phyloP scores from a whole-genome alignment of 2,888 invertebrate species.

The Ormyrus nitidulus region DNA sequence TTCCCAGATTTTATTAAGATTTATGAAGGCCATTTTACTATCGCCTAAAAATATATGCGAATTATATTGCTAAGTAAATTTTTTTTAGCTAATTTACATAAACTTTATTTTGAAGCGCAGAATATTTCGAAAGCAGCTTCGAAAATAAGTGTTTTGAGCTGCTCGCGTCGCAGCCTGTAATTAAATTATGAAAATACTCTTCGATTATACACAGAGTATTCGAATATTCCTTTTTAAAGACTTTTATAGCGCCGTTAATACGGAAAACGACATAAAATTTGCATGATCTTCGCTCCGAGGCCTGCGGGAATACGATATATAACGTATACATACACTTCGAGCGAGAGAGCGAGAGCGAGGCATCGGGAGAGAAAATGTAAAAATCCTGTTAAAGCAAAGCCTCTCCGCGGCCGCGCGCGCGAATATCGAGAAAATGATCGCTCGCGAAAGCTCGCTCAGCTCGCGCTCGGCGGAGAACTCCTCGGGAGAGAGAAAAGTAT shows the following conservation, averaged over 20 bases:
- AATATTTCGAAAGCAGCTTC: too few species aligned
- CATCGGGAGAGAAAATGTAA: constrained; percentile 28
- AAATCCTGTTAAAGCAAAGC: constrained; percentile 46
- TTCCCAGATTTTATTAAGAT: too few species aligned
- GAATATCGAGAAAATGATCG: constrained; percentile 46
- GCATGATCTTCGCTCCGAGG: constrained; percentile 2
- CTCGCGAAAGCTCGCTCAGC: not conserved
- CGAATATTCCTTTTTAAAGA: not conserved
- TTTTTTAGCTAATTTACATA: too few species aligned
- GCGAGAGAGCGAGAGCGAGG: not conserved
- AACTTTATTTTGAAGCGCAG: too few species aligned
- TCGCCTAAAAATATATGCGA: too few species aligned
- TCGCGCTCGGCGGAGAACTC: not conserved
- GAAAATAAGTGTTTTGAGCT: too few species aligned
- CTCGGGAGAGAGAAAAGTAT: constrained; percentile 9
- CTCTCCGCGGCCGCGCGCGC: not conserved
- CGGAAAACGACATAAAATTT: constrained; percentile 32
- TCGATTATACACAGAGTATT: too few species aligned
- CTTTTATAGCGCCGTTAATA: constrained; percentile 20
- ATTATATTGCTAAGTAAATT: too few species aligned
- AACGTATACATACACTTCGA: not conserved
- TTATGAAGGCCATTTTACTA: too few species aligned
- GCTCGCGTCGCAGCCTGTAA: too few species aligned
- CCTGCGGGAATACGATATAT: constrained; percentile 10
- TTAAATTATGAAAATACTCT: too few species aligned